phyloP scores from a whole-genome alignment of 2,888 invertebrate species.

The Brachyopa scutellaris region DNA sequence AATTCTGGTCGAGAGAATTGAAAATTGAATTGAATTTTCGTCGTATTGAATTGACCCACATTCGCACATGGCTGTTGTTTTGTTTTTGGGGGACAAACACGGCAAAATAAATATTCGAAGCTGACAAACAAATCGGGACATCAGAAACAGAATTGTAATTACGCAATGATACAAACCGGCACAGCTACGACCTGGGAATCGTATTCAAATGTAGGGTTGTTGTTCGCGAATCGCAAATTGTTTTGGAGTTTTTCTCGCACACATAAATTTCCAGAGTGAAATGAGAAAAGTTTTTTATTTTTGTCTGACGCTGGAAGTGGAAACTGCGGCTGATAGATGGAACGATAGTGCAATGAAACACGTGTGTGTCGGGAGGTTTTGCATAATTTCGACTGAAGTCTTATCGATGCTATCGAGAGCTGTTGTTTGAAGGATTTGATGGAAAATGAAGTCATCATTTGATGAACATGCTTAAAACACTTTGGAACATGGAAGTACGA shows the following conservation, averaged over 20 bases:
- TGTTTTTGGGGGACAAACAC: constrained; percentile 3
- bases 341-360: constrained; percentile 6
- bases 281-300: constrained; percentile 29
- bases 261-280: constrained; percentile 57
- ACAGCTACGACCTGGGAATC: constrained; percentile 36
- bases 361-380: neutral
- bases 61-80: constrained; percentile 19
- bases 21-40: constrained; percentile 38
- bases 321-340: constrained; percentile 36
- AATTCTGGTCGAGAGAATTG: constrained; percentile 22
- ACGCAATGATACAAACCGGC: neutral
- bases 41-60: constrained; percentile 53
- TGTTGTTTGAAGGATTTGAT: no score
- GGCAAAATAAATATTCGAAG: constrained; percentile 22
- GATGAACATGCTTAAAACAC: no score
- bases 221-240: neutral
- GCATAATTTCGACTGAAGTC: no score
- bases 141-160: constrained; percentile 57
- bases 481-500: no score
- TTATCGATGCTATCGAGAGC: no score
- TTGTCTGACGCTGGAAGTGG: constrained; percentile 19
- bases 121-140: constrained; percentile 41
- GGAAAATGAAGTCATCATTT: no score
- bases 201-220: neutral
- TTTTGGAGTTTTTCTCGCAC: constrained; percentile 23